Evolutionary conservation across 2,888 invertebrate species (phyloP), one percentile per base, ranked within the genome.

Genomic region (Cheilosia vernalis): DNA sequence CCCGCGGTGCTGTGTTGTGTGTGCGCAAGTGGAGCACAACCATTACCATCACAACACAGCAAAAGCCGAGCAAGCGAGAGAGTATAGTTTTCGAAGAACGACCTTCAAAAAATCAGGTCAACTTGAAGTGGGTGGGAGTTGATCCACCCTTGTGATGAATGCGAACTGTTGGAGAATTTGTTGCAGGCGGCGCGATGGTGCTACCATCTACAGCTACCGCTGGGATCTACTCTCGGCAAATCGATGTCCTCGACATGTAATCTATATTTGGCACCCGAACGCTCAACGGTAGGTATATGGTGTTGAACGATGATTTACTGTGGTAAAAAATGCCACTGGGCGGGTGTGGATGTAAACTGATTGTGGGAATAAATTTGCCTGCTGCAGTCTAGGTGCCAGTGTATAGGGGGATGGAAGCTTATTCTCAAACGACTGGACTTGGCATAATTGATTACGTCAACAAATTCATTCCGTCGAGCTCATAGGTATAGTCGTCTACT

Each of bases 31-130:
- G 30, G 66, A 66, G 60, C 55, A 64, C 51, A 70, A 85, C 85
- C 85, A 85, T 81, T 77, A 81, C 85, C 81, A 77, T 60, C 72
- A 81, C 85, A 81, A 85, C 63, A 76, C 69, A 66, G 44, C 49
- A 56, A 33, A 24, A 49, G 30, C 60, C 42, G 13, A 44, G 55
- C n/a, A 42, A 60, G 61, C 58, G 67, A 67, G 67, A 49, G 73
- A 60, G 55, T 13, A 72, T 69, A 81, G 69, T 74, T 84, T 80
- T 70, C 74, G 60, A 84, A 70, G 40, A 74, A 80, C 84, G 84
- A 84, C 84, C 84, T 84, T 84, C 84, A 84, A 84, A 80, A 85
- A 84, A 84, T 80, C 80, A 84, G 84, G 84, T 80, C 84, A 80
- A 69, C 84, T 60, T 69, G 69, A 84, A 67, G 63, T 63, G 67